phyloP scores from a whole-genome alignment of 1,140 invertebrate species.

The Meloidogyne hapla region DNA sequence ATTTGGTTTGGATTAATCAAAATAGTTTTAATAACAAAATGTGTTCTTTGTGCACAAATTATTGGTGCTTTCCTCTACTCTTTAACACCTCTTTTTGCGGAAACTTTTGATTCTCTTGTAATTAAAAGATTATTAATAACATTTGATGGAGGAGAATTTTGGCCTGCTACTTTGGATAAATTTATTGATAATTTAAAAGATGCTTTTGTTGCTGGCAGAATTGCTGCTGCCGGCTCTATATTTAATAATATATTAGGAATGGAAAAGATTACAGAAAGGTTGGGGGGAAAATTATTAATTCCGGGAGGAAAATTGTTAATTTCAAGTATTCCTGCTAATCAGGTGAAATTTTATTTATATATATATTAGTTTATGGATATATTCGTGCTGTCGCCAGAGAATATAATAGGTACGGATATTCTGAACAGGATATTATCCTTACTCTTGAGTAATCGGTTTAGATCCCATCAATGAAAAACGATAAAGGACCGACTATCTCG shows the following conservation, averaged over 20 bases:
- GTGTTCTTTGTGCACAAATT: not conserved
- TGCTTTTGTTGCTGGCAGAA: not conserved
- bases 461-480: no score
- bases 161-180: not conserved
- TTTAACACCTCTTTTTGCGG: slow-evolving; percentile 18
- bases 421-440: no score
- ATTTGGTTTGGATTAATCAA: not conserved
- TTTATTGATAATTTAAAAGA: slow-evolving; percentile 11
- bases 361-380: not conserved
- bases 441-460: no score
- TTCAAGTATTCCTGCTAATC: not conserved
- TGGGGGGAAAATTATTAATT: not conserved
- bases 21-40: not conserved
- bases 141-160: not conserved
- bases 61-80: not conserved
- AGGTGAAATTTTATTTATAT: not conserved
- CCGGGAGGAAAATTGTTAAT: not conserved
- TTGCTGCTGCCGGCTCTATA: slow-evolving; percentile 13
- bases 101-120: slow-evolving; percentile 26
- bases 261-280: not conserved
- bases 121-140: slow-evolving; percentile 15
- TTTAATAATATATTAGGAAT: slow-evolving; percentile 13
- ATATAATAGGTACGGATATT: no score
- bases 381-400: no score
- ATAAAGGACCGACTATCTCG: no score